Evolutionary conservation across 2,888 invertebrate species (phyloP).

Genomic region (Euplagia quadripunctaria): DNA sequence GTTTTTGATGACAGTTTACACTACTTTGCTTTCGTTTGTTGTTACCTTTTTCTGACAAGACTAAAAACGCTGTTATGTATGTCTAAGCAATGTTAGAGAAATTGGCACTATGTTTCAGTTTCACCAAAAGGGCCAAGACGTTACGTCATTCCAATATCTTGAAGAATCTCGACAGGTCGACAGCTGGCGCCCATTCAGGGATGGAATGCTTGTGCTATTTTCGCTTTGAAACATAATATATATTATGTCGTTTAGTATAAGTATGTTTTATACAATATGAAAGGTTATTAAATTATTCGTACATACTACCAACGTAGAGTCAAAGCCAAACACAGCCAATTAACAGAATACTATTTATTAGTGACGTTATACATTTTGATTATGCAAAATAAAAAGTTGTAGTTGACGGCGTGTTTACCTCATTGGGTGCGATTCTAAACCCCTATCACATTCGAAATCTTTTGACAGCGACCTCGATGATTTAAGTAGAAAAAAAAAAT

Average conservation of each 20-base stretch:
- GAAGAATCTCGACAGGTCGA: constrained; percentile 1
- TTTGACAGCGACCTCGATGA: too few species aligned
- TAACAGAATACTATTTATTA: too few species aligned
- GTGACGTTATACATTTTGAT: too few species aligned
- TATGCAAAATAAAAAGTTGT: too few species aligned
- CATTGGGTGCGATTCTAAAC: too few species aligned
- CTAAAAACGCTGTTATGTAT: background rate
- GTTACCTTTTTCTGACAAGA: background rate
- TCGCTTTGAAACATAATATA: background rate
- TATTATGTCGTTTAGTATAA: background rate
- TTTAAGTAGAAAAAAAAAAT: too few species aligned
- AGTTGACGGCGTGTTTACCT: too few species aligned
- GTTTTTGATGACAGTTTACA: too few species aligned
- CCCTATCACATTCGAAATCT: too few species aligned
- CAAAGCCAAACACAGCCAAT: background rate
- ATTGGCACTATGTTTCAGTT: background rate
- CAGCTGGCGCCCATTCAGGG: constrained; percentile 7
- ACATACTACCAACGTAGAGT: background rate
- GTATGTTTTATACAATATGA: background rate
- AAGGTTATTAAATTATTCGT: background rate
- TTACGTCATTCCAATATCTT: constrained; percentile 2
- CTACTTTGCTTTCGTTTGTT: background rate
- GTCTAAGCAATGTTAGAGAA: background rate
- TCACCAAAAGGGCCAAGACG: background rate
- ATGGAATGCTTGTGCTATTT: background rate